Base-by-base conservation (phyloP, 2,888 invertebrate genomes). In the Eulithis prunata region DNA sequence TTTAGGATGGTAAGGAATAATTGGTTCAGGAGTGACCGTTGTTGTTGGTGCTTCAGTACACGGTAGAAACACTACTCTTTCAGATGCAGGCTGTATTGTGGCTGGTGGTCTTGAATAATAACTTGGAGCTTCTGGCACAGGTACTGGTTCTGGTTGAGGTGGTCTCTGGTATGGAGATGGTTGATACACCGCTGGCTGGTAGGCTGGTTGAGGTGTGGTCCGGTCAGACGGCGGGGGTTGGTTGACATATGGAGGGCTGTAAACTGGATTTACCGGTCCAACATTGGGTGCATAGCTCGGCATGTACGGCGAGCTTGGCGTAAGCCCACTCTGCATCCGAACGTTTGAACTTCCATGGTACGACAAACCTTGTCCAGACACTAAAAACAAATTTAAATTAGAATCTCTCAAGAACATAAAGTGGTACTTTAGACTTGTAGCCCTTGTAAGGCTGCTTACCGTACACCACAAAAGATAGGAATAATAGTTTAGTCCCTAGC, bases 391-490 rank as follows among this genome's bases (percentile, higher is more conserved):
- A 41, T 7, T 54, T 49, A 4, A 6, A 12, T 61, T 54, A 47
- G 46, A 55, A 45, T n/a, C 45, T 45, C 6, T 41, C 4, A 11
- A 43, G 43, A 43, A 1, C 12, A 46, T 5, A 13, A 1, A 7
- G 2, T n/a, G 12, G 45, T 45, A 32, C n/a, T 32, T 1, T 21
- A 38, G 32, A 11, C 36, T 38, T 45, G 51, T n/a, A n/a, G n/a
- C n/a, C n/a, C n/a, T n/a, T n/a, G 21, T 32, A 7, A 47, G 28
- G 10, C 10, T 41, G 73, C 86, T 81, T 71, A 86, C 86, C 85
- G 56, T 76, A 72, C 2, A 72, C 72, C 10, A 82, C 59, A 21
- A 84, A 64, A 3, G 77, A 75, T 41, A 82, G 52, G 49, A 82
- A 57, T 58, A 85, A 58, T 56, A 82, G 54, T 65, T 78, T 75